Base-by-base conservation (phyloP, 1,140 invertebrate genomes). In the Euura saliciscinereae region DNA sequence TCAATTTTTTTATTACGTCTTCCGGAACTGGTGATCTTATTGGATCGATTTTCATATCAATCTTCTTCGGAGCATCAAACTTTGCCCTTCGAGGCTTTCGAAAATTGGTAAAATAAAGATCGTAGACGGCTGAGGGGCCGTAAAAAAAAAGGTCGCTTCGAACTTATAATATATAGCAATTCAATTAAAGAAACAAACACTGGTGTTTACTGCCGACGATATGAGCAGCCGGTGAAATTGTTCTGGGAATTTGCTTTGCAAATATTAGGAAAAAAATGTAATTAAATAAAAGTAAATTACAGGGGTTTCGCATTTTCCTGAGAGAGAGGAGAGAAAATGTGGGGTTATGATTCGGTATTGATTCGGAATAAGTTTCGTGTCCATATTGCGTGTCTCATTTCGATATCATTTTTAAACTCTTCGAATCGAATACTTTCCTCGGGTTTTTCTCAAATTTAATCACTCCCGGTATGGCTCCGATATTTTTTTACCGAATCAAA, bases 121-220 rank as follows among this genome's bases (percentile, higher is more conserved):
- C 45, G 71, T 0, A 45, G 6, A 59, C 3, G 13, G 51, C 5
- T 7, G 51, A 59, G 51, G 51, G 13, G 51, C 10, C 6, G 28
- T 28, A 28, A 28, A 28, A 28, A 28, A 28, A 28, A 28, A 59
- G 51, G 51, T 6, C 10, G 51, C 51, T 2, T 2, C 13, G 6
- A 59, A 59, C 51, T 59, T 59, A 59, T n/a, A 59, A 8, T 59
- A n/a, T 59, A n/a, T 6, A 59, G 8, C 51, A 70, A 75, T 80
- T 80, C 73, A 79, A 79, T 80, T 76, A 79, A 79, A 80, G 79
- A 75, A 79, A 78, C 78, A 80, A 79, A 79, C 77, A 79, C 74
- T 70, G 59, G 66, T 71, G 75, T 80, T 79, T 77, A 76, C 72
- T 71, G 75, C 74, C 71, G 71, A 65, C 66, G 74, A 75, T 64